Base-by-base conservation (phyloP, 2,113 vertebrate genomes). In the Cheirogaleus medius region DNA sequence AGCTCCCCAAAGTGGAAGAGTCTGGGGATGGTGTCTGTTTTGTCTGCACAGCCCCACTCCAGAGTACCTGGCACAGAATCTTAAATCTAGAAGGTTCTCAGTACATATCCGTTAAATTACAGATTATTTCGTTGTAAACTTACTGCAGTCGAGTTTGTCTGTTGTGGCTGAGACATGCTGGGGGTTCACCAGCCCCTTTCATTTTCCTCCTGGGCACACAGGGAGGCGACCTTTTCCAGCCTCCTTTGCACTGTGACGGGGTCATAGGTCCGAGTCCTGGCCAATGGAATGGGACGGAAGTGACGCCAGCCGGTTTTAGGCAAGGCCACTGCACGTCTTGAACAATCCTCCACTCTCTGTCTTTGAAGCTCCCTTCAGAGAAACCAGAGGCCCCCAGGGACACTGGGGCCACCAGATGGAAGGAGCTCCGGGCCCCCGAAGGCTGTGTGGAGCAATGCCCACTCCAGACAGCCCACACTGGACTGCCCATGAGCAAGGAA, bases 161-260 rank as follows among this genome's bases (percentile, higher is more conserved):
- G 3, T 56, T 58, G 12, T 29, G 11, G 47, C 49, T 84, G 44
- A 90, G 78, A 82, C 1, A 17, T 29, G 34, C 64, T 18, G 13
- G 71, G 52, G 11, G 13, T 87, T 34, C 23, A 7, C 27, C 47
- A 4, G 11, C 0, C 32, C 8, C 42, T 63, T 63, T 42, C 8
- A 3, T 56, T 32, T 76, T 8, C 6, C 34, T 49, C 9, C 60
- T 25, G 32, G 18, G 27, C 12, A 37, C 34, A 60, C 10, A n/a
- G 34, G 58, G 63, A 78, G 49, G 69, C 60, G 69, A 52, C 42
- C 71, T 63, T 95, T 86, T 44, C 34, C 88, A 86, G 81, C 14
- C 20, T 71, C 21, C 63, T 49, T 27, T 80, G 81, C 7, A 0
- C 1, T 69, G 15, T 0, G 8, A 2, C 34, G 10, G 6, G 71